Percentiles rank a stretch among this genome's conserved stretches.
These are phyloP conservation scores for Baccha elongata DNA, from an alignment of 2,888 invertebrate genomes.

Conservation along the genomic window DNA sequence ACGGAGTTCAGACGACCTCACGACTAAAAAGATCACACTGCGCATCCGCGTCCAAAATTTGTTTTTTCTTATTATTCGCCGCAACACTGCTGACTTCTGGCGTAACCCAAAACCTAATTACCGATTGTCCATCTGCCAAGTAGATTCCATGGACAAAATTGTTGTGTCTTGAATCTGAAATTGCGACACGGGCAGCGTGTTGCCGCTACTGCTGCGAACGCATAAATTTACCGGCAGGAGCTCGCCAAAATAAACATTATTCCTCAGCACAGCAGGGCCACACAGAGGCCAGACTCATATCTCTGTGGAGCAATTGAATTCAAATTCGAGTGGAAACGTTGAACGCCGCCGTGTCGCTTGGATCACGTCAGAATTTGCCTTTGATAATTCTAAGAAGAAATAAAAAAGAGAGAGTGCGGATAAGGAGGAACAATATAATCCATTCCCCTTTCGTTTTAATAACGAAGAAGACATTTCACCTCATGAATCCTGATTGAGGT, in stretches of 20 bases:
- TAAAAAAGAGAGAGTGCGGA: conserved; percentile 10
- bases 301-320: conserved; percentile 53
- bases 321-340: conserved; percentile 45
- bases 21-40: conserved; percentile 29
- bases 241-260: conserved; percentile 53
- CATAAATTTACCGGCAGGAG: conserved; percentile 61
- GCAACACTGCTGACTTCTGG: conserved; percentile 26
- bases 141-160: conserved; percentile 52
- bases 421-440: conserved; percentile 11
- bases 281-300: conserved; percentile 37
- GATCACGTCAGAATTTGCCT: conserved; percentile 56
- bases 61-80: conserved; percentile 43
- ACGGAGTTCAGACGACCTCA: conserved; percentile 11
- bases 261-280: conserved; percentile 15
- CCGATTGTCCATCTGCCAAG: conserved; percentile 58
- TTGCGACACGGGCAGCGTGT: conserved; percentile 44
- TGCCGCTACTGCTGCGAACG: conserved; percentile 37
- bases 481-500: conserved; percentile 52
- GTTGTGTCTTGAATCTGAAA: conserved; percentile 50
- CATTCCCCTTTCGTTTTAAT: conserved; percentile 17
- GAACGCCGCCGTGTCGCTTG: conserved; percentile 28
- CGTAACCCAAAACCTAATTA: conserved; percentile 64
- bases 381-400: conserved; percentile 14
- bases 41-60: conserved; percentile 51
- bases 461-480: conserved; percentile 38